Conservation (phyloP, 2,888 invertebrate species). For the Drosophila macrospina region DNA sequence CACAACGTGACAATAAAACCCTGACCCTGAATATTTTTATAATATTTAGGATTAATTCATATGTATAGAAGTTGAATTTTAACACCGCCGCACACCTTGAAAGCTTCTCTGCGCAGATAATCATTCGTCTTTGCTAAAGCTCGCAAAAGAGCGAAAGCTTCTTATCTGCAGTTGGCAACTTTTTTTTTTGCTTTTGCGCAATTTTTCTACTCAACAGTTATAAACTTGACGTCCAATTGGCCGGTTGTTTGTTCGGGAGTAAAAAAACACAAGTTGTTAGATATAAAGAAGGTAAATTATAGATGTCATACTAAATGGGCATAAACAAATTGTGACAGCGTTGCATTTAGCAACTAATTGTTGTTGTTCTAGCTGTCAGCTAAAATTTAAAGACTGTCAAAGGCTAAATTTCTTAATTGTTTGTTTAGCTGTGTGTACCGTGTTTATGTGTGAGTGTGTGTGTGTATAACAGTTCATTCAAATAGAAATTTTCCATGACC, state of each 20-base stretch:
- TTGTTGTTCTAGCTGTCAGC: background rate
- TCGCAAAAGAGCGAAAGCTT: conserved; percentile 47
- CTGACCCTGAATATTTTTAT: conserved; percentile 57
- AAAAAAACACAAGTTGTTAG: conserved; percentile 7
- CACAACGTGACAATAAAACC: conserved; percentile 33
- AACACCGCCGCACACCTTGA: conserved; percentile 42
- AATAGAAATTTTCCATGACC: conserved; percentile 56
- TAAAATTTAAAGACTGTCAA: conserved; percentile 3
- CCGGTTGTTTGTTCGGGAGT: conserved; percentile 34
- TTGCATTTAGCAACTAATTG: conserved; percentile 11
- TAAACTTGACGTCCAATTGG: conserved; percentile 44
- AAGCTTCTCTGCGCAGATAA: conserved; percentile 35
- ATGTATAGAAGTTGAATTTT: conserved; percentile 1
- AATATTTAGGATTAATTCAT: conserved; percentile 33
- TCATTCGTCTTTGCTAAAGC: conserved; percentile 6
- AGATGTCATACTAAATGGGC: conserved; percentile 9
- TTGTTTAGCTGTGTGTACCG: conserved; percentile 4
- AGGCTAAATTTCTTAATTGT: conserved; percentile 26
- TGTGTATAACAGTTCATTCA: conserved; percentile 30
- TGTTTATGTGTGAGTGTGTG: conserved; percentile 10
- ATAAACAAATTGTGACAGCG: conserved; percentile 21
- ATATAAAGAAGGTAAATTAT: conserved; percentile 34
- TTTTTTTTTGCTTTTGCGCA: conserved; percentile 35
- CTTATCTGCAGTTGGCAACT: conserved; percentile 4
- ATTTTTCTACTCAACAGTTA: conserved; percentile 59